Conservation (phyloP, 2,888 invertebrate genomes). For the Oxycera nigricornis region DNA sequence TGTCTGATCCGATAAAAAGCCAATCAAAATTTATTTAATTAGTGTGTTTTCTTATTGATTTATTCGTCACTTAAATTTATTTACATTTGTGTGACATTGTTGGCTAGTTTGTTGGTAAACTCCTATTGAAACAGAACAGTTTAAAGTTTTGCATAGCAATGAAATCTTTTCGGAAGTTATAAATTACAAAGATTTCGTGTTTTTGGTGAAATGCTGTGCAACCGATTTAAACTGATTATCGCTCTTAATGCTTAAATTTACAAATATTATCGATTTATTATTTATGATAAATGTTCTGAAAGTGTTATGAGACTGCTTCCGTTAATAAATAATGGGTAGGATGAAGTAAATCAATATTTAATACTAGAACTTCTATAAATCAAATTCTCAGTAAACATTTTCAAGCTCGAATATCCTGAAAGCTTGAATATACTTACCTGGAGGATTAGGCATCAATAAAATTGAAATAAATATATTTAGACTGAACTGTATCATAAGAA, state of each 20-base stretch:
- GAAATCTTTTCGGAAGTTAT: no score
- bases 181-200: neutral
- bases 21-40: neutral
- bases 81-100: constrained; percentile 6
- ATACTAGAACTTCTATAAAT: no score
- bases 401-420: neutral
- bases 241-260: neutral
- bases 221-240: constrained; percentile 5
- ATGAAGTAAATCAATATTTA: neutral
- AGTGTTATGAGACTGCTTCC: constrained; percentile 22
- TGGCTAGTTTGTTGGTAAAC: constrained; percentile 18
- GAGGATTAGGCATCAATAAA: no score
- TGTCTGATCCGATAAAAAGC: constrained; percentile 33
- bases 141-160: no score
- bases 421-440: neutral
- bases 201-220: neutral
- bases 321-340: neutral
- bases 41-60: constrained; percentile 26
- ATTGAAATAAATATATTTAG: no score
- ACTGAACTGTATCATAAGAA: no score
- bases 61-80: neutral
- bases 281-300: neutral
- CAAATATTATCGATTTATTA: neutral
- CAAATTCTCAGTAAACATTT: no score
- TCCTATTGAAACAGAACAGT: no score